phyloP scores from a whole-genome alignment of 2,888 invertebrate genomes.

The Hermaeophaga mercurialis region DNA sequence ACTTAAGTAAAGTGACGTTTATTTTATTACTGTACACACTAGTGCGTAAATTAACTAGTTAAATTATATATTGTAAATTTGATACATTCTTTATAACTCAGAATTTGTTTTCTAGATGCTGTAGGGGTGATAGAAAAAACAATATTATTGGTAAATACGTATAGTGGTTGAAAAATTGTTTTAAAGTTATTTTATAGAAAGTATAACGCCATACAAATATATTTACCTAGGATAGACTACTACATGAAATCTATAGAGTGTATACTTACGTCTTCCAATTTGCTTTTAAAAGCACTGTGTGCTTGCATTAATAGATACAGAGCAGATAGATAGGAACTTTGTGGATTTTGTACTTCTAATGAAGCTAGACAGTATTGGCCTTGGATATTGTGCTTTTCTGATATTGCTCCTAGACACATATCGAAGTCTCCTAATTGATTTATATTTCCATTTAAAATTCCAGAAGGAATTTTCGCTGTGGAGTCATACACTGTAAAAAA shows the following conservation, averaged over 20 bases:
- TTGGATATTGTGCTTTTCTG: constrained; percentile 53
- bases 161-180: too few species aligned
- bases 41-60: too few species aligned
- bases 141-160: too few species aligned
- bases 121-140: too few species aligned
- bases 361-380: constrained; percentile 72
- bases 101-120: too few species aligned
- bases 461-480: constrained; percentile 56
- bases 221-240: too few species aligned
- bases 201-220: too few species aligned
- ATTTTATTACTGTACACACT: too few species aligned
- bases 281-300: constrained; percentile 68
- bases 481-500: constrained; percentile 56
- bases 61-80: too few species aligned
- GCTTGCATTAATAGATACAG: constrained; percentile 64
- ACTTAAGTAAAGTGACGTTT: too few species aligned
- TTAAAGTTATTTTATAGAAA: too few species aligned
- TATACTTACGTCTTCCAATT: constrained; percentile 69
- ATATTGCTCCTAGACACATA: constrained; percentile 49
- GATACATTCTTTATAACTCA: too few species aligned
- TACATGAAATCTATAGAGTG: neutral
- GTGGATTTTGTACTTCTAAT: constrained; percentile 60
- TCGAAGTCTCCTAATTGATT: constrained; percentile 58
- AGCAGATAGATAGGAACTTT: constrained; percentile 59
- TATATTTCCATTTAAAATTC: constrained; percentile 55